phyloP scores from a whole-genome alignment of 2,797 vertebrate species.

The Pelodytes ibericus region DNA sequence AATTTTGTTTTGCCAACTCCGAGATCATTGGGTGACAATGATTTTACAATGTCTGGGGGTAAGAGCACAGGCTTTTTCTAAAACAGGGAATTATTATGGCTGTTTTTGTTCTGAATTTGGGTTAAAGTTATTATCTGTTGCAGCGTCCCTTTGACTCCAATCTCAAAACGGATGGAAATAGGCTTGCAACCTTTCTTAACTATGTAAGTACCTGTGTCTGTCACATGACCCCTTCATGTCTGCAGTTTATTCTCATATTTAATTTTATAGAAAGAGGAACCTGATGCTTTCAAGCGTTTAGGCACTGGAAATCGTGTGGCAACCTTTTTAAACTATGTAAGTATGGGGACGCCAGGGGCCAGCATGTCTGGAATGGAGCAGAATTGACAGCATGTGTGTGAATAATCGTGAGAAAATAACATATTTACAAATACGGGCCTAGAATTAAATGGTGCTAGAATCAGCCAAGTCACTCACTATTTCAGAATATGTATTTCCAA shows the following conservation, averaged over 20 bases:
- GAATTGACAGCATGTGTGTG: neutral
- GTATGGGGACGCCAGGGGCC: slow-evolving; percentile 73
- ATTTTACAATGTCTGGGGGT: too few species aligned
- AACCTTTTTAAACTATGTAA: slow-evolving; percentile 99
- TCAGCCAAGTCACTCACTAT: too few species aligned
- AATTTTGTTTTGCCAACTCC: slow-evolving; percentile 27
- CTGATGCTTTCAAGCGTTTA: slow-evolving; percentile 99
- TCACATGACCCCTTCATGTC: slow-evolving; percentile 63
- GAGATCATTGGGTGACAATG: too few species aligned
- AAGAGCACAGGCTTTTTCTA: neutral
- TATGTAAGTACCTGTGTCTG: slow-evolving; percentile 90
- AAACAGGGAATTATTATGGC: neutral
- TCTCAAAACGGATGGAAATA: slow-evolving; percentile 96
- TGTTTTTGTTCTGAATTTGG: slow-evolving; percentile 53
- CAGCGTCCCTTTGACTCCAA: slow-evolving; percentile 97
- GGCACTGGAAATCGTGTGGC: slow-evolving; percentile 99
- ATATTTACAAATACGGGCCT: too few species aligned
- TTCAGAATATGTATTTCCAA: too few species aligned
- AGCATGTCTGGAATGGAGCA: slow-evolving; percentile 1
- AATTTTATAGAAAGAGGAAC: slow-evolving; percentile 98
- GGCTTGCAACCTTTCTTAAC: slow-evolving; percentile 98
- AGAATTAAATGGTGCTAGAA: too few species aligned
- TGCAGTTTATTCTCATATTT: slow-evolving; percentile 85
- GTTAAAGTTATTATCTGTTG: slow-evolving; percentile 93
- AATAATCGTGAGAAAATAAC: too few species aligned